Conservation (phyloP, 1,140 invertebrate genomes). For the Lasioglossum albipes region DNA sequence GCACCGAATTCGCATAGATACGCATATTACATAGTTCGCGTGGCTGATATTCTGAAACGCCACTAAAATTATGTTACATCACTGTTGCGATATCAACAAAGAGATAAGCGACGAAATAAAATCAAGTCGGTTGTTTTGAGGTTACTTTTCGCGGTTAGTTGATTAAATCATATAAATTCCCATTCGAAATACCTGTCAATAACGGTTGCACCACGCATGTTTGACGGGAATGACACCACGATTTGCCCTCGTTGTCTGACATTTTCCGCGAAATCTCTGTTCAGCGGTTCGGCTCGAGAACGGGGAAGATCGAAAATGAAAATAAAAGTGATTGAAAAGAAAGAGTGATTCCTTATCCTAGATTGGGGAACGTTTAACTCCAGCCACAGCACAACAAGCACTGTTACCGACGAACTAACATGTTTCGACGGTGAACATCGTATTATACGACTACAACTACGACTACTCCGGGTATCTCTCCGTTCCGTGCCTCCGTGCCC, state of each 20-base stretch:
- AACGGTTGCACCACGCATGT: conserved; percentile 91
- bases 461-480: conserved; percentile 76
- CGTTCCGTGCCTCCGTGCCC: too few species aligned
- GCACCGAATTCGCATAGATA: background rate
- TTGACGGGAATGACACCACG: conserved; percentile 81
- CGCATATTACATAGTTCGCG: background rate
- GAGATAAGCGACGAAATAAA: conserved; percentile 12
- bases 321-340: background rate
- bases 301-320: background rate
- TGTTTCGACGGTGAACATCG: conserved; percentile 40
- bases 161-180: background rate
- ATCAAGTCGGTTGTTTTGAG: conserved; percentile 13
- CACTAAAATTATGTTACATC: conserved; percentile 31
- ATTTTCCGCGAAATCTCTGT: conserved; percentile 31
- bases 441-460: conserved; percentile 78
- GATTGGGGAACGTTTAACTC: background rate
- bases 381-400: conserved; percentile 8
- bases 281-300: background rate
- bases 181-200: conserved; percentile 84
- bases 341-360: background rate
- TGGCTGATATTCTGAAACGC: background rate
- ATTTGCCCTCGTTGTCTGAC: conserved; percentile 58
- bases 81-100: background rate
- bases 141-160: conserved; percentile 13
- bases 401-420: conserved; percentile 55